A percentile compares a stretch with the other conserved stretches of the same genome.
Evolutionary conservation across 2,113 vertebrate species (phyloP).

Genomic region (Urocynchramus pylzowi): DNA sequence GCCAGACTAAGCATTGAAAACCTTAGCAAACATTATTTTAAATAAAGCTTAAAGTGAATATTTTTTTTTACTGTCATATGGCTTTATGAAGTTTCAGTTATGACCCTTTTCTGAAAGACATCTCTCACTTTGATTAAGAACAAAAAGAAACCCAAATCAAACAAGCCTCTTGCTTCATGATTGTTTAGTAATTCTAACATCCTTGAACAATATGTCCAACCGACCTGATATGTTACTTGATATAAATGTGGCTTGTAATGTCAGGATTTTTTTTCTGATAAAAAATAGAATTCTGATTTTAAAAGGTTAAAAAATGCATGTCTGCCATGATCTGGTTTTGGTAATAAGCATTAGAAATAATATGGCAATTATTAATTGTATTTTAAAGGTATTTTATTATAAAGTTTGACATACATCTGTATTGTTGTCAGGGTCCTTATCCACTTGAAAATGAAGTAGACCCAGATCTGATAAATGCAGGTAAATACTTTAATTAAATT

Average conservation of each 20-base stretch:
- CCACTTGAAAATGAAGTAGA: constrained; percentile 88
- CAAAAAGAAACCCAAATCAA: not conserved
- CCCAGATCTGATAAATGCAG: constrained; percentile 96
- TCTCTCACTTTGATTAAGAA: not conserved
- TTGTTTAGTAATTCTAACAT: not conserved
- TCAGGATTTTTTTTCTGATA: not conserved
- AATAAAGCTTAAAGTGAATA: not conserved
- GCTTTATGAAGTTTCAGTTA: not conserved
- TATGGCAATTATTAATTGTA: not conserved
- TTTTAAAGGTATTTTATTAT: not conserved
- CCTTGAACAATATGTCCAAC: not conserved
- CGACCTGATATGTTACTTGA: not conserved
- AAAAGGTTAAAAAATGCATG: not conserved
- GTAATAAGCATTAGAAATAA: not conserved
- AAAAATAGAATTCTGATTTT: not conserved
- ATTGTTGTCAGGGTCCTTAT: constrained; percentile 86
- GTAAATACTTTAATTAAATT: constrained; percentile 68
- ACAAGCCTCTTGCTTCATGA: fast-evolving
- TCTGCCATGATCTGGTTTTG: not conserved
- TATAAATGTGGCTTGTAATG: not conserved
- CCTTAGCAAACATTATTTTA: not conserved
- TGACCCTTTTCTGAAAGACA: not conserved
- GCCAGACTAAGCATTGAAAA: not conserved
- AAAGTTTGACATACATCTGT: not conserved
- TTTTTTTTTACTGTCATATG: not conserved